Base-by-base conservation (phyloP, 2,888 invertebrate species). In the Lasioglossum leucozonium region DNA sequence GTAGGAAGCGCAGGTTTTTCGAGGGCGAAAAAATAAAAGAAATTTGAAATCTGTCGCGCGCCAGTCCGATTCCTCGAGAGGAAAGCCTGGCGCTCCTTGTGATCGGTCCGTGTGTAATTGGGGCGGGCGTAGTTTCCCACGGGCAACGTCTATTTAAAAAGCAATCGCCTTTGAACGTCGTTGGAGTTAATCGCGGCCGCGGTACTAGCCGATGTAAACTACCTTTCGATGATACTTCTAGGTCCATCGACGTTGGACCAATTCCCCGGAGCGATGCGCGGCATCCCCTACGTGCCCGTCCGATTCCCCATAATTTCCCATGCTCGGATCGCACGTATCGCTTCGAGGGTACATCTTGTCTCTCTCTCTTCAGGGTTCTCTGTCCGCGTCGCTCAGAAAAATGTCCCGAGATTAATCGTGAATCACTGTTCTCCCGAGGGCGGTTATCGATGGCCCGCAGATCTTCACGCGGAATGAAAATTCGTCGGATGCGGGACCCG, bases 191-290 rank as follows among this genome's bases (percentile, higher is more conserved):
- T 93, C 93, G 91, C 91, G 91, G 90, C 72, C 89, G 89, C 87
- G 88, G 81, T 87, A 90, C 89, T 91, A 87, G 87, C 81, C 87
- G 91, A 92, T 92, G 93, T 91, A 91, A 93, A 93, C 93, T 88
- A 93, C 92, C 91, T 91, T 92, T 93, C 93, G 92, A 93, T 93
- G 93, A 92, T 93, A 84, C 93, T 92, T 89, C 85, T 85, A 88
- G 76, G 85, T 89, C 84, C 86, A 81, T 82, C 89, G 90, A 90
- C 87, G 89, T 87, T 81, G 78, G 87, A 89, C 86, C 91, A 91
- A 92, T 92, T 92, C 92, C 93, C 91, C 77, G 91, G 90, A 92
- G 93, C 92, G 91, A 85, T 82, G 78, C 81, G 65, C 81, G 65
- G 85, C 82, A 87, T 87, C 90, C 83, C 85, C 82, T 37, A 55